Percentiles rank a stretch among this genome's conserved stretches.
phyloP scores from a whole-genome alignment of 1,140 invertebrate species.

The Stegodyphus mimosarum region DNA sequence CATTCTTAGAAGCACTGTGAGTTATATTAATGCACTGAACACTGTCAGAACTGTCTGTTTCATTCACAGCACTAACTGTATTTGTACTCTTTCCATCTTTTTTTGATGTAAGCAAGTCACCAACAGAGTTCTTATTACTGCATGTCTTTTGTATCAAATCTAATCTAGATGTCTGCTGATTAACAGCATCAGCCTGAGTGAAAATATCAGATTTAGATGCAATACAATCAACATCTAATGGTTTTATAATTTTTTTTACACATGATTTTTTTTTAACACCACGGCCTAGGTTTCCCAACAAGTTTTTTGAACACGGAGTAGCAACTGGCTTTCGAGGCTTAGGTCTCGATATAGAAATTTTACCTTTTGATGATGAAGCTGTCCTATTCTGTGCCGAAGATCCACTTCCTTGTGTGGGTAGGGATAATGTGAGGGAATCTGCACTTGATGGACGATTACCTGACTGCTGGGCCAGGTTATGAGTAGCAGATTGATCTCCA shows the following conservation, averaged over 20 bases:
- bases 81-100: neutral
- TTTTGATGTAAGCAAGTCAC: constrained; percentile 8
- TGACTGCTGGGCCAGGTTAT: constrained; percentile 37
- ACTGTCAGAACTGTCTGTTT: constrained; percentile 57
- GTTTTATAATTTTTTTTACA: constrained; percentile 23
- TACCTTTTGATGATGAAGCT: constrained; percentile 5
- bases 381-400: constrained; percentile 18
- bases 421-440: constrained; percentile 42
- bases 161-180: constrained; percentile 17
- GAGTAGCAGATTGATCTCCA: constrained; percentile 23
- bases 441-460: constrained; percentile 51
- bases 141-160: constrained; percentile 37
- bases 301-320: constrained; percentile 54
- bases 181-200: constrained; percentile 27
- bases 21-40: constrained; percentile 52
- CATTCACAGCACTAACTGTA: constrained; percentile 24
- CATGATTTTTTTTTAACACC: constrained; percentile 51
- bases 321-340: constrained; percentile 44
- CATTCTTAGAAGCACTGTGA: constrained; percentile 26
- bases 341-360: constrained; percentile 28
- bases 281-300: constrained; percentile 56
- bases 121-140: constrained; percentile 1
- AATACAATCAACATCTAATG: neutral
- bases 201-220: constrained; percentile 30
- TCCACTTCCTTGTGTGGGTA: neutral